These are phyloP conservation scores for Schizothorax lantsangensis DNA, from an alignment of 2,797 vertebrate species.

Conservation along the genomic window DNA sequence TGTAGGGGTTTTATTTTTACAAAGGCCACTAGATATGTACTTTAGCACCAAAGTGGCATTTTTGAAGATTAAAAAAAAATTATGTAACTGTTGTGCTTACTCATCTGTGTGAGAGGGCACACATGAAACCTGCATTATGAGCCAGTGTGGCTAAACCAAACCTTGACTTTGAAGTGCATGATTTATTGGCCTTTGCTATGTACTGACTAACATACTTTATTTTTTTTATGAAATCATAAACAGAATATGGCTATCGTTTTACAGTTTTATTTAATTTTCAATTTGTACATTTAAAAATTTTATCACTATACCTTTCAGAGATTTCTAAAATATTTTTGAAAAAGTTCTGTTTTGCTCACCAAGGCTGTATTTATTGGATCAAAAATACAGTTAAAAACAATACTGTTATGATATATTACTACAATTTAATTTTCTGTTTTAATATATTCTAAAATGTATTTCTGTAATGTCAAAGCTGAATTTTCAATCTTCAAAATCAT, in stretches of 20 bases:
- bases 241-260: too few species aligned
- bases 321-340: neutral
- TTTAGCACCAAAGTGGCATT: neutral
- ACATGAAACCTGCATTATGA: neutral
- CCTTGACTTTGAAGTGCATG: neutral
- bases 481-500: neutral
- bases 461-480: neutral
- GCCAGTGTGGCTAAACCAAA: neutral
- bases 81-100: neutral
- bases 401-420: too few species aligned
- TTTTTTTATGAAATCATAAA: too few species aligned
- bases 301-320: neutral
- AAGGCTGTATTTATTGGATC: neutral
- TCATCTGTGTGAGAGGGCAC: constrained; percentile 16
- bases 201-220: neutral
- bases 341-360: neutral
- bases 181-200: neutral
- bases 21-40: neutral
- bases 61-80: constrained; percentile 17
- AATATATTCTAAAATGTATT: too few species aligned
- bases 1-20: neutral
- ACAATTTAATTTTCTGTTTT: too few species aligned
- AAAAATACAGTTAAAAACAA: neutral
- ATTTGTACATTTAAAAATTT: neutral
- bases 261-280: neutral